Evolutionary conservation across 2,888 invertebrate species (phyloP).

Genomic region (Latrodectus hesperus): DNA sequence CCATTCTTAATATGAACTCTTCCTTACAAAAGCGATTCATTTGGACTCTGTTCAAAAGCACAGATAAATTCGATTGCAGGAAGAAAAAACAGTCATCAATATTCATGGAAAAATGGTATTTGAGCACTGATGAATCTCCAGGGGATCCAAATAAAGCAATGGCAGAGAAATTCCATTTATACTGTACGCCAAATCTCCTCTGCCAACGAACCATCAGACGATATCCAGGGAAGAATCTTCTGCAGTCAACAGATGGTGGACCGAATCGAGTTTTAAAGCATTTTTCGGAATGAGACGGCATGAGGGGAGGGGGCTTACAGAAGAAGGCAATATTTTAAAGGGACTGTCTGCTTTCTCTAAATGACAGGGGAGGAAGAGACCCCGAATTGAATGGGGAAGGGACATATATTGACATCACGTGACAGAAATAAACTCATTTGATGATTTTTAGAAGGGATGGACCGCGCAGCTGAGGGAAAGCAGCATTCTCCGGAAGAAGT

Average conservation of each 20-base stretch:
- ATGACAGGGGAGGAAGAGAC: constrained; percentile 16
- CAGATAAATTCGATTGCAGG: not conserved
- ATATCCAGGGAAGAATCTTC: constrained; percentile 42
- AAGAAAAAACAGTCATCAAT: not conserved
- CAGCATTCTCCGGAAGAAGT: no score
- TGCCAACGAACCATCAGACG: constrained; percentile 19
- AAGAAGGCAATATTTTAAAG: constrained; percentile 61
- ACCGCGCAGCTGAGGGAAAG: not conserved
- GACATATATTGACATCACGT: constrained; percentile 45
- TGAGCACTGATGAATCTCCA: not conserved
- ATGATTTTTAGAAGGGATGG: constrained; percentile 50
- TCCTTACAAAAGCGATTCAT: not conserved
- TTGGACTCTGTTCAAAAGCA: not conserved
- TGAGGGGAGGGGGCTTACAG: not conserved
- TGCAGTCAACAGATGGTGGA: constrained; percentile 8
- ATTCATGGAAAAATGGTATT: not conserved
- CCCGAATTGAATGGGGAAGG: not conserved
- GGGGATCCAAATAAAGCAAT: not conserved
- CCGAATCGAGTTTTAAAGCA: constrained; percentile 29
- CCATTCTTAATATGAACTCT: no score
- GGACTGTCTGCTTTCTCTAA: constrained; percentile 50
- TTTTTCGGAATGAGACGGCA: constrained; percentile 45
- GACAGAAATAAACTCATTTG: constrained; percentile 49
- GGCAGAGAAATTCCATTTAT: constrained; percentile 20
- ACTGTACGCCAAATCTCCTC: not conserved